Conservation (phyloP, 2,797 vertebrate species). For the Pseudocheirus occidentalis region DNA sequence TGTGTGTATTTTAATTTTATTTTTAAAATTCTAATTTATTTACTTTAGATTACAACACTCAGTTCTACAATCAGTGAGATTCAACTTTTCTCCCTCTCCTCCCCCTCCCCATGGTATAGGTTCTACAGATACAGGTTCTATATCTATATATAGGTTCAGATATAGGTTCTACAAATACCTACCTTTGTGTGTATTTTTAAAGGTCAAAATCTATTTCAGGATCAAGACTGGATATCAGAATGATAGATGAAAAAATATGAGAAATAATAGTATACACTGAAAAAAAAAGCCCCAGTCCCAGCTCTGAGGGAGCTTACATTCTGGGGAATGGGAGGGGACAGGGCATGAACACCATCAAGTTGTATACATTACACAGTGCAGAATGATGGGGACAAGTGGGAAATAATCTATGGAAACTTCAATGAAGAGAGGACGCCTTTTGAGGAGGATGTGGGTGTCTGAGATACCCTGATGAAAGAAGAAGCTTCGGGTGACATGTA, state of each 20-base stretch:
- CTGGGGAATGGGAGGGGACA: neutral
- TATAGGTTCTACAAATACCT: no score
- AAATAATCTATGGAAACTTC: neutral
- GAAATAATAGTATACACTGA: neutral
- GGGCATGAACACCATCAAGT: neutral
- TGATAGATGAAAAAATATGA: neutral
- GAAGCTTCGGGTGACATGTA: neutral
- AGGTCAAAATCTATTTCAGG: neutral
- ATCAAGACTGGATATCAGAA: neutral
- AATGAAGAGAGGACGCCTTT: neutral
- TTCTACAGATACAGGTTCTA: no score
- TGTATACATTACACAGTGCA: neutral
- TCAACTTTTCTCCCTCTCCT: no score
- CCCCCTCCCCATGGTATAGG: no score
- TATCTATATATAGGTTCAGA: no score
- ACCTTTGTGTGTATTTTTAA: neutral
- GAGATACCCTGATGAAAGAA: neutral
- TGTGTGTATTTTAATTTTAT: neutral
- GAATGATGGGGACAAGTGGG: neutral
- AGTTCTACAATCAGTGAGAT: no score
- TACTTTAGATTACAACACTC: no score
- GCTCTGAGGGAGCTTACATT: neutral
- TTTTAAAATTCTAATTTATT: no score
- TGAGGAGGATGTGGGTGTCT: neutral
- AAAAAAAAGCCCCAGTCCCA: neutral